Base-by-base conservation (phyloP, 2,113 vertebrate genomes). In the Accipiter cooperii region DNA sequence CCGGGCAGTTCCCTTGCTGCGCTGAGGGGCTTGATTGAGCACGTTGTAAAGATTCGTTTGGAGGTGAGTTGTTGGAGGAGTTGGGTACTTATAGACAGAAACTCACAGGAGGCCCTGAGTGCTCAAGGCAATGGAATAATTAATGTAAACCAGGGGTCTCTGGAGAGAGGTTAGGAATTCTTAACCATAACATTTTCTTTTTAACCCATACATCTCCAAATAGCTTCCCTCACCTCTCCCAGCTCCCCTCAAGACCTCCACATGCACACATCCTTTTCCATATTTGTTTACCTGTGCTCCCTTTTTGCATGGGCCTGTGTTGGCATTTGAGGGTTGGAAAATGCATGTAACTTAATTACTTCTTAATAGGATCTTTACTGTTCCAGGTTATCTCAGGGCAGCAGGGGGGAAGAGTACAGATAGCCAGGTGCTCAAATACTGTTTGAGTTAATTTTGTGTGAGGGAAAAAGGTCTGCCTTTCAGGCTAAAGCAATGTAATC, bases 71-170 rank as follows among this genome's bases (percentile, higher is more conserved):
- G 91, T 82, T 58, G 31, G 92, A 92, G 47, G 84, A 84, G 57
- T 60, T 83, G 87, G 83, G 60, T 91, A 63, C 94, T 96, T 97
- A 63, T 21, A 97, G 96, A 91, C 61, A 77, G 93, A 94, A 92
- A 81, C 91, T 95, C 91, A 82, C 81, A 70, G 70, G 89, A 96
- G 93, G 92, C 95, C 63, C 49, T 8, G 44, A 74, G 84, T 97
- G 98, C 98, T 98, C 96, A 97, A 95, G 98, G 98, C 98, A 97
- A 90, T 63, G 89, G 93, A 97, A 97, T 98, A 98, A 98, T 98
- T 98, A 98, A 98, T 98, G 97, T 98, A 98, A 98, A 98, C 96
- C 93, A 89, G 84, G 83, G 97, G 94, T 97, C 97, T 98, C 97
- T 84, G 38, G 97, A 98, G 98, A 98, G 87, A 96, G 93, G 75